These are phyloP conservation scores for Enteromius viviparus DNA, from an alignment of 2,797 vertebrate species.

Conservation along the genomic window DNA sequence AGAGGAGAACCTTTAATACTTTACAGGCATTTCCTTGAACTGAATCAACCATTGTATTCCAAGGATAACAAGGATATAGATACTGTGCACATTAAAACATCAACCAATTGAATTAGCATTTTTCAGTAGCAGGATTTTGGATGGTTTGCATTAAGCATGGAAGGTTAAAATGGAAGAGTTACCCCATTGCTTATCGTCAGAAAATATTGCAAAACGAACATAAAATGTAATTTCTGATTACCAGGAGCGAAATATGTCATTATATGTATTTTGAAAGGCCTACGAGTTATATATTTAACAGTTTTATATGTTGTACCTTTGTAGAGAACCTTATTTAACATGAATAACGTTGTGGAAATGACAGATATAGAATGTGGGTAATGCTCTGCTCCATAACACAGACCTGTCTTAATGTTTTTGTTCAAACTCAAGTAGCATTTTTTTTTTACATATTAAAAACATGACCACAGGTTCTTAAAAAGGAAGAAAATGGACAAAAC, in stretches of 20 bases:
- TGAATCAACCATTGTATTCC: conserved; percentile 91
- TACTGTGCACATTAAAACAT: conserved; percentile 79
- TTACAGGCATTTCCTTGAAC: conserved; percentile 83
- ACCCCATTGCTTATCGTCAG: conserved; percentile 61
- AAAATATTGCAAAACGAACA: conserved; percentile 63
- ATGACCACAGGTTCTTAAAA: conserved; percentile 67
- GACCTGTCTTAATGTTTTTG: conserved; percentile 82
- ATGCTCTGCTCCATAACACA: conserved; percentile 81
- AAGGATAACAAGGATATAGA: conserved; percentile 76
- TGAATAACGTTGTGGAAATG: conserved; percentile 88
- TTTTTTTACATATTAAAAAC: conserved; percentile 78
- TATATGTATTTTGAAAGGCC: conserved; percentile 99
- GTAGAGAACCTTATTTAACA: conserved; percentile 99
- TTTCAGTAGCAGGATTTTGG: conserved; percentile 86
- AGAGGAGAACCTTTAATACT: conserved; percentile 81
- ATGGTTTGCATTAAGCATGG: conserved; percentile 85
- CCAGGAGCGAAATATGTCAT: conserved; percentile 88
- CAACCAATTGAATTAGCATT: conserved; percentile 82
- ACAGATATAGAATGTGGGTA: conserved; percentile 81
- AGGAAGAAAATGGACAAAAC: conserved; percentile 74
- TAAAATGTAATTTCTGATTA: conserved; percentile 70
- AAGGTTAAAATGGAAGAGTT: conserved; percentile 72
- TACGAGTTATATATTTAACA: conserved; percentile 99
- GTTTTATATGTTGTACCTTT: conserved; percentile 99
- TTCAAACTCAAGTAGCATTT: conserved; percentile 85